Conservation (phyloP, 1,140 invertebrate genomes). For the Drosophila ercepeae region DNA sequence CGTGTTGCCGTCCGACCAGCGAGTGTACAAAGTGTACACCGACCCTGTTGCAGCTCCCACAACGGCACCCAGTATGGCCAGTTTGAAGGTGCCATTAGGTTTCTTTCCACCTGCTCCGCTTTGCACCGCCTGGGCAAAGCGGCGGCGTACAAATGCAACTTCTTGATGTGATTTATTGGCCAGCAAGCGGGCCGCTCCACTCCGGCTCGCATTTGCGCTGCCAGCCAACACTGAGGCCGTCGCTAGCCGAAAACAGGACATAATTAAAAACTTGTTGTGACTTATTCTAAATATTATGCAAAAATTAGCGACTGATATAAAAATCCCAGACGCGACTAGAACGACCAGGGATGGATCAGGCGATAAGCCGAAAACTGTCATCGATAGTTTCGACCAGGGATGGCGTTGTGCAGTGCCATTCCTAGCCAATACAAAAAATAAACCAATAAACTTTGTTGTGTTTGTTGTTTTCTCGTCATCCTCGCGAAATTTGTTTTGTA, state of each 20-base stretch:
- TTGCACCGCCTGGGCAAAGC: slow-evolving; percentile 29
- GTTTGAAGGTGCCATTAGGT: slow-evolving; percentile 82
- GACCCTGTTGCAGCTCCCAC: slow-evolving; percentile 84
- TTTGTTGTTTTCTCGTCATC: slow-evolving; percentile 2
- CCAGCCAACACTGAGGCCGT: slow-evolving; percentile 12
- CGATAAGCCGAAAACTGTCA: not conserved
- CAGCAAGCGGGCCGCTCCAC: slow-evolving; percentile 21
- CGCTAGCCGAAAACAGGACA: slow-evolving; percentile 61
- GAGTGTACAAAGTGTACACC: slow-evolving; percentile 69
- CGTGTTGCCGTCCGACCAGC: slow-evolving; percentile 55
- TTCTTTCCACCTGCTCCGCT: slow-evolving; percentile 27
- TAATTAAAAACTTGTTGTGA: slow-evolving; percentile 25
- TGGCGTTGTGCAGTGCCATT: not conserved
- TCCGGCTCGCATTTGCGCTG: not conserved
- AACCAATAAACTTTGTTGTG: slow-evolving; percentile 14
- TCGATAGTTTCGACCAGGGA: slow-evolving; percentile 12
- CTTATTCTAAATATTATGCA: slow-evolving; percentile 61
- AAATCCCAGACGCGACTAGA: slow-evolving; percentile 28
- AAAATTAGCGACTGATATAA: slow-evolving; percentile 36
- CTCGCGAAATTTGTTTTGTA: slow-evolving; percentile 7
- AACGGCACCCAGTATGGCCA: slow-evolving; percentile 85
- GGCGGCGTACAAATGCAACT: slow-evolving; percentile 33
- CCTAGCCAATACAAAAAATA: slow-evolving; percentile 56
- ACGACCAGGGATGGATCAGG: not conserved
- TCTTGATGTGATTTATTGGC: slow-evolving; percentile 9